These are phyloP conservation scores for Borostomias antarcticus DNA, from an alignment of 2,797 vertebrate genomes.

Conservation along the genomic window DNA sequence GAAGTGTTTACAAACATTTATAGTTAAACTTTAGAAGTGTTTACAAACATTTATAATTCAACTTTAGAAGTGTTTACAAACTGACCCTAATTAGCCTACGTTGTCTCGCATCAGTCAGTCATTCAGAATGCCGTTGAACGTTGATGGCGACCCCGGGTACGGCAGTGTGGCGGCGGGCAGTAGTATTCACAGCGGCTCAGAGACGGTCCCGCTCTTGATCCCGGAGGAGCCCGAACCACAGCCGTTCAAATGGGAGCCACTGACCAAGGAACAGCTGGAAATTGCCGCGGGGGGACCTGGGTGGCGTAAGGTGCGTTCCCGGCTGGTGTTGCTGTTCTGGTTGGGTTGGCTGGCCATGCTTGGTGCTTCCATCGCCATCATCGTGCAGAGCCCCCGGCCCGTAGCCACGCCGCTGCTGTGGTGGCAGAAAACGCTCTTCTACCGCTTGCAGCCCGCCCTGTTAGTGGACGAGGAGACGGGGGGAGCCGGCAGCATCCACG, in stretches of 20 bases:
- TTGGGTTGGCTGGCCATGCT: conserved; percentile 68
- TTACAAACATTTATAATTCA: background rate
- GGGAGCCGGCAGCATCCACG: conserved; percentile 47
- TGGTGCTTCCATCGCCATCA: conserved; percentile 52
- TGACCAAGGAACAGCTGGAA: conserved; percentile 71
- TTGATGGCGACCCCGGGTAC: conserved; percentile 57
- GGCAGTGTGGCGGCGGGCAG: conserved; percentile 34
- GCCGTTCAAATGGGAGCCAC: conserved; percentile 45
- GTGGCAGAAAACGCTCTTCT: conserved; percentile 79
- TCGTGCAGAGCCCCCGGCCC: conserved; percentile 60
- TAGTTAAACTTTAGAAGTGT: too few species aligned
- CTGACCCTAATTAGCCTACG: too few species aligned
- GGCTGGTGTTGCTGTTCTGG: conserved; percentile 72
- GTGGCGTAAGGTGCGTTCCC: conserved; percentile 70
- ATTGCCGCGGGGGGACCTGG: conserved; percentile 49
- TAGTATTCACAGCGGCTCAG: conserved; percentile 34
- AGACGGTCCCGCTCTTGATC: conserved; percentile 63
- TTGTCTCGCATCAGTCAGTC: conserved; percentile 7
- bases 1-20: too few species aligned
- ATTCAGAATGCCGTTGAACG: conserved; percentile 67
- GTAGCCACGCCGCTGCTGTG: conserved; percentile 54
- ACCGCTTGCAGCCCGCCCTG: conserved; percentile 58
- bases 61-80: background rate
- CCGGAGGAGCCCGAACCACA: conserved; percentile 37
- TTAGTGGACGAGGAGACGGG: conserved; percentile 30